Percentiles rank a stretch among this genome's conserved stretches.
phyloP scores from a whole-genome alignment of 2,113 vertebrate species.

The Dolichotis patagonum region DNA sequence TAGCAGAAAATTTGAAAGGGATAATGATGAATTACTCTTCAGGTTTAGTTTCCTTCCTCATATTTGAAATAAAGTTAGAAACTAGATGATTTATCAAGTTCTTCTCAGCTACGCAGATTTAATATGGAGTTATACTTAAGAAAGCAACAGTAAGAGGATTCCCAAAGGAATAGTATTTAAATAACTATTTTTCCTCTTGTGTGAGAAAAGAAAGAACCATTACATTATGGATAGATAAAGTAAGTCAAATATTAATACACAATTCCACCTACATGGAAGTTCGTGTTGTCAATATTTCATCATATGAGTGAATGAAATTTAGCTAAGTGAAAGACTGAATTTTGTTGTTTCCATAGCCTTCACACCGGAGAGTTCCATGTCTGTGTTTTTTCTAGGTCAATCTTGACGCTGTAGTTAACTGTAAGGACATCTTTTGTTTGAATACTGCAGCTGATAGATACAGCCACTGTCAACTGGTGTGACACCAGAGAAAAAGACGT shows the following conservation, averaged over 20 bases:
- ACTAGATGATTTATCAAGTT: not conserved
- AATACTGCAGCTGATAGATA: not conserved
- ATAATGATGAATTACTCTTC: not conserved
- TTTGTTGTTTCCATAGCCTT: not conserved
- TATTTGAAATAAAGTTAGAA: not conserved
- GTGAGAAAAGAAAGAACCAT: not conserved
- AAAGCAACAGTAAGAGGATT: slow-evolving; percentile 7
- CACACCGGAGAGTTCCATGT: not conserved
- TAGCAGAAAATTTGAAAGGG: not conserved
- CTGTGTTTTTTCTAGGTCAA: not conserved
- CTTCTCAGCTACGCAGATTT: not conserved
- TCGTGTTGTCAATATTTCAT: not conserved
- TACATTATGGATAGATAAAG: not conserved
- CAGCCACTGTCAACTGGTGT: not conserved
- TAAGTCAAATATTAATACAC: not conserved
- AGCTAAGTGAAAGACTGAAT: not conserved
- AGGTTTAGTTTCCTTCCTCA: not conserved
- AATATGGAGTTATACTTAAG: not conserved
- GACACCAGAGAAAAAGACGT: slow-evolving; percentile 15
- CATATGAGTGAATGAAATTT: slow-evolving; percentile 33
- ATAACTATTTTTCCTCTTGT: not conserved
- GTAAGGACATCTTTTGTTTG: not conserved
- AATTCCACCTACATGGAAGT: not conserved
- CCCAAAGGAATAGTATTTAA: not conserved
- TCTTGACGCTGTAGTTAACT: slow-evolving; percentile 26